Base-by-base conservation (phyloP, 2,888 invertebrate species). In the Heliconius aoede region DNA sequence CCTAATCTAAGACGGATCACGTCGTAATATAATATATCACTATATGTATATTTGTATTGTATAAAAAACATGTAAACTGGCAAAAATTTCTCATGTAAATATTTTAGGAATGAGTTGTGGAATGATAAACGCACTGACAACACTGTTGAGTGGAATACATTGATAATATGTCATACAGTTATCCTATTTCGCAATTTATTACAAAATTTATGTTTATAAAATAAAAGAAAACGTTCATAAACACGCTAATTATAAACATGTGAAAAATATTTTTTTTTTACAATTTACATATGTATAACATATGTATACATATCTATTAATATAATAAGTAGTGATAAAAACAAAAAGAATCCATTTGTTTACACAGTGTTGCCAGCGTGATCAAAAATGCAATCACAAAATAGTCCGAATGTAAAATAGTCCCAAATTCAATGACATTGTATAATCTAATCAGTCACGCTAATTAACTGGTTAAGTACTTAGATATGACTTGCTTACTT, bases 31-130 rank as follows among this genome's bases (percentile, higher is more conserved):
- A 55, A 55, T 62, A 62, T 65, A 65, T 65, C 65, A 65, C 65
- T 65, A 65, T 40, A 9, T 64, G 11, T 24, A 65, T 65, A 78
- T 80, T 79, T 83, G 80, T 83, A 84, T 79, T 67, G 62, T 46
- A 71, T 71, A 80, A 79, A 76, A 77, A 76, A 77, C 77, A 77
- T 85, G 83, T 79, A 81, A 80, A 78, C 71, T 77, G 77, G 64
- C 82, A 85, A 85, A 79, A 81, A 80, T 71, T 26, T 71, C 26
- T 26, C 76, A 73, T 75, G 78, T 80, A 83, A 81, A 84, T 82
- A 81, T 83, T 84, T 83, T 85, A 82, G 88, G 88, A 89, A 89
- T 89, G 86, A 82, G 81, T 79, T 80, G 26, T 80, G 88, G 88
- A 88, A 88, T 87, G 87, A 85, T 61, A 72, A 4, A 72, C 4